Conservation (phyloP, 2,797 vertebrate genomes). For the Acomys russatus region DNA sequence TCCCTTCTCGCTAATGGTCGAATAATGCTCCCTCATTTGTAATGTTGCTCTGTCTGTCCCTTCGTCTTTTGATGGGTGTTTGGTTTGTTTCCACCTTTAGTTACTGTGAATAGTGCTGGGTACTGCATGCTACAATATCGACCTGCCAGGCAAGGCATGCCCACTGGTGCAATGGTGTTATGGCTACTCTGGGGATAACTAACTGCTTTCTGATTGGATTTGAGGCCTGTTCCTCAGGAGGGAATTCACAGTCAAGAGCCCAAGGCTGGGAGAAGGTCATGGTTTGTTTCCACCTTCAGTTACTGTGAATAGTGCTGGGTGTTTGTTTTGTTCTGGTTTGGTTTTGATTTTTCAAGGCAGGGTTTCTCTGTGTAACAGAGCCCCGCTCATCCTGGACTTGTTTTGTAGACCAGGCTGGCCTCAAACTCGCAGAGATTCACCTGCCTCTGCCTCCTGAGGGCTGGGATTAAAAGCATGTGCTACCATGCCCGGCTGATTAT, state of each 20-base stretch:
- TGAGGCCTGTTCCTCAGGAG: neutral
- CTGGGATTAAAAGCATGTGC: no score
- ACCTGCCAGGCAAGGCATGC: neutral
- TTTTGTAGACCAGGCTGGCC: no score
- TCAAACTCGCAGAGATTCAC: no score
- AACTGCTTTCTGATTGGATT: neutral
- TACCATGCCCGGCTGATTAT: neutral
- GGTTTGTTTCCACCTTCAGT: neutral
- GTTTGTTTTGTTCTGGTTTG: no score
- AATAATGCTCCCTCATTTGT: neutral
- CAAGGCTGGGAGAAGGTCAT: neutral
- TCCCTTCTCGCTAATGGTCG: constrained; percentile 1
- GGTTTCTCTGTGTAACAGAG: no score
- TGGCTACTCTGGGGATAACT: neutral
- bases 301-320: neutral
- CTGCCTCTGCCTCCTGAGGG: no score
- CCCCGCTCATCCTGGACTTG: no score
- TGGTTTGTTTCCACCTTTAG: neutral
- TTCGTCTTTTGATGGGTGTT: neutral
- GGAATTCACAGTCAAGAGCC: neutral
- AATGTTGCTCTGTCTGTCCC: neutral
- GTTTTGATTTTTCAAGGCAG: no score
- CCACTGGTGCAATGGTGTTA: fast-evolving
- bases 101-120: neutral
- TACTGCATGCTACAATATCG: neutral